Evolutionary conservation across 2,113 vertebrate species (phyloP).

Genomic region (Ranitomeya variabilis): DNA sequence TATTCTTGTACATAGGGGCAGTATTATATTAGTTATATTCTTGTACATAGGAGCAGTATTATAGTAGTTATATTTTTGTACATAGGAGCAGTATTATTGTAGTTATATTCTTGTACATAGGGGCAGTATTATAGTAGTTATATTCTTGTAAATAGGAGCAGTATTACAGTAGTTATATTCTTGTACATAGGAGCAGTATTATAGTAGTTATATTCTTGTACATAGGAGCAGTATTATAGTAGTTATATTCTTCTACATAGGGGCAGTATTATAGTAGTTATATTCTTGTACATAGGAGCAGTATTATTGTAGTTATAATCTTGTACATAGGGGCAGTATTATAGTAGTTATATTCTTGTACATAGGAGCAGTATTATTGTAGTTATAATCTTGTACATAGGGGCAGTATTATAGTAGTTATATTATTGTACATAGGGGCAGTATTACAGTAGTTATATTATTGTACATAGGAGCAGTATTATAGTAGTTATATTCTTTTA

Average conservation of each 20-base stretch:
- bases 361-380: slow-evolving; percentile 1
- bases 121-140: too few relatives aligned
- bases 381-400: slow-evolving; percentile 11
- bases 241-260: not conserved
- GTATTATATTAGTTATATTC: too few relatives aligned
- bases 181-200: not conserved
- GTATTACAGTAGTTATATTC: too few relatives aligned
- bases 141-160: too few relatives aligned
- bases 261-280: slow-evolving; percentile 1
- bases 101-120: too few relatives aligned
- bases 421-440: not conserved
- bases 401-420: slow-evolving; percentile 7
- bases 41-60: too few relatives aligned
- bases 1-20: too few relatives aligned
- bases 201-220: not conserved
- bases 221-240: not conserved
- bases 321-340: slow-evolving; percentile 4
- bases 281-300: not conserved
- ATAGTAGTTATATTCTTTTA: slow-evolving; percentile 12
- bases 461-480: slow-evolving; percentile 1
- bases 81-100: too few relatives aligned
- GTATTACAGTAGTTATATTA: slow-evolving; percentile 8
- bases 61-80: too few relatives aligned
- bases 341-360: slow-evolving; percentile 7
- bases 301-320: slow-evolving; percentile 2